Base-by-base conservation (phyloP, 2,888 invertebrate genomes). In the Stegophylla sp. region DNA sequence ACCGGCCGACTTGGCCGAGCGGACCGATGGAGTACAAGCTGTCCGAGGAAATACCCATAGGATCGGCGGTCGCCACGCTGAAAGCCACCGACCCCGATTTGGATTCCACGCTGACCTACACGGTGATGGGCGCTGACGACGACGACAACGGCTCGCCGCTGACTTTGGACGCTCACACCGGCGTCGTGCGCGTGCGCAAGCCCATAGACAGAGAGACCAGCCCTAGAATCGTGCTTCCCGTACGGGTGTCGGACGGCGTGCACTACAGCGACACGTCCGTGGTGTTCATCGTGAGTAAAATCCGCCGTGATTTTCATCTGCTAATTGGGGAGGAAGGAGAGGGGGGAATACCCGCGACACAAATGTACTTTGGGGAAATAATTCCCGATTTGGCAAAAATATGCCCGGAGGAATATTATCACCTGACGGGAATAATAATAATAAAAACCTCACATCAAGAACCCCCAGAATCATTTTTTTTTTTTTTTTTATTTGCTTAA, bases 221-320 rank as follows among this genome's bases (percentile, higher is more conserved):
- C 85, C 91, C 93, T 84, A 89, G 90, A 85, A 96, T 96, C 88
- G 90, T 91, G 85, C 88, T 97, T 83, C 89, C 90, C 82, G 91
- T 97, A 79, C 90, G 94, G 85, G 97, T 95, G 82, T 92, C 92
- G 86, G 97, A 97, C 88, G 96, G 96, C 74, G 90, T 94, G 83
- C 96, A 96, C 87, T 91, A 91, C 86, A 93, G 94, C 41, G 93
- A 94, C 86, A 91, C 93, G 83, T 89, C 90, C 84, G 89, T 96
- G 81, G 89, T 91, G 83, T 90, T 97, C 85, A 91, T 92, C 91
- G 95, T 95, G 88, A 82, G 83, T 83, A 63, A 34, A n/a, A n/a
- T n/a, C 7, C 34, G 7, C 3, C 3, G 34, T 34, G 4, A 34
- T 34, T 34, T 34, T 34, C 34, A 34, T 7, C 34, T n/a, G n/a